A percentile compares a stretch with the other conserved stretches of the same genome.
Evolutionary conservation across 2,888 invertebrate species (phyloP).

Genomic region (Pantelozetes paolii): DNA sequence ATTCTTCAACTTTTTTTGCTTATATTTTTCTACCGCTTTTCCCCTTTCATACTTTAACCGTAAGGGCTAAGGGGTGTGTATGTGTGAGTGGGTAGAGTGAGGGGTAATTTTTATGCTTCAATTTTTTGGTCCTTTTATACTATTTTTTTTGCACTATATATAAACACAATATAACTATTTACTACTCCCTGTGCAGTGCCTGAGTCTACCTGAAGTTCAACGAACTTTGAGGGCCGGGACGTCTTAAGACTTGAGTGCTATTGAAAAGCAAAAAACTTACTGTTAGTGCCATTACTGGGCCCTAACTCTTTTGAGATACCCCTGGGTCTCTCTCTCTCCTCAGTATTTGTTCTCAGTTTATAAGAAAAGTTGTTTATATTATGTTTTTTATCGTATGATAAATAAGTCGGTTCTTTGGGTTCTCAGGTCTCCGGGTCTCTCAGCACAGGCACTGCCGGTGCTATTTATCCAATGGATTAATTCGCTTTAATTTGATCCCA

Average conservation of each 20-base stretch:
- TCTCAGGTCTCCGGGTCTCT: background rate
- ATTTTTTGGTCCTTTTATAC: background rate
- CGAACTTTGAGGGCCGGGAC: conserved; percentile 2
- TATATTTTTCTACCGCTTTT: background rate
- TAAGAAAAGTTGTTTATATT: conserved; percentile 12
- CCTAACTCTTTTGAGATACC: conserved; percentile 6
- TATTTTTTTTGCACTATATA: background rate
- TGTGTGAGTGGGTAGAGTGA: background rate
- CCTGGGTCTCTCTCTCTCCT: background rate
- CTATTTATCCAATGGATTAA: conserved; percentile 10
- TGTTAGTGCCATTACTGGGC: background rate
- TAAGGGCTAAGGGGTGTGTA: background rate
- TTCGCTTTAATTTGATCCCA: background rate
- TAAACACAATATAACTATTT: too few relatives aligned
- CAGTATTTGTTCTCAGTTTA: too few relatives aligned
- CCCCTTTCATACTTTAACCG: background rate
- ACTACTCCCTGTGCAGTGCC: background rate
- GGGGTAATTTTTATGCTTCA: background rate
- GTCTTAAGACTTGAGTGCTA: background rate
- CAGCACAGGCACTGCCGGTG: background rate
- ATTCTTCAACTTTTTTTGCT: background rate
- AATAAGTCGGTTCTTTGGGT: background rate
- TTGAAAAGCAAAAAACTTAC: background rate
- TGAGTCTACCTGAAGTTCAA: background rate
- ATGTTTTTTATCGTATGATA: background rate